phyloP scores from a whole-genome alignment of 92 coral and sea anemone species.

The Actinernus sp. region DNA sequence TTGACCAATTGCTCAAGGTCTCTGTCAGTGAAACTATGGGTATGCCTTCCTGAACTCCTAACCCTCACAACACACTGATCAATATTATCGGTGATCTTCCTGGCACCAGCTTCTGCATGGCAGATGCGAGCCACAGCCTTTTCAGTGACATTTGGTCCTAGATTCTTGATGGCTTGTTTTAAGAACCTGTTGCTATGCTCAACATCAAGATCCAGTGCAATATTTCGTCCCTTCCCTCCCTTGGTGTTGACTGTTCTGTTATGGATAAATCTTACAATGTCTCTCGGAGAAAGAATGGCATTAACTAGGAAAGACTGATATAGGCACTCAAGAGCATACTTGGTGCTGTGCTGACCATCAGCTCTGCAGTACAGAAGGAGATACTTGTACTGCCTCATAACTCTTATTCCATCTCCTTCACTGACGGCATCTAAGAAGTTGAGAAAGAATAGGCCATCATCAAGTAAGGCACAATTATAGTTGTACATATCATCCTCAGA shows the following conservation, averaged over 20 bases:
- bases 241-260: no score
- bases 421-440: neutral
- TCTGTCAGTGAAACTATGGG: neutral
- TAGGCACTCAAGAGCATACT: neutral
- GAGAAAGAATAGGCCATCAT: conserved; percentile 21
- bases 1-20: neutral
- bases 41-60: conserved; percentile 19
- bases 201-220: no score
- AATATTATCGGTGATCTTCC: neutral
- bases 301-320: neutral
- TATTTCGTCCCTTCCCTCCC: no score
- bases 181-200: conserved; percentile 22
- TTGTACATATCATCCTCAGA: conserved; percentile 17
- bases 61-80: conserved; percentile 2
- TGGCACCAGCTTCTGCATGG: conserved; percentile 17
- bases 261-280: no score
- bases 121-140: conserved; percentile 17
- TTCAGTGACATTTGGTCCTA: conserved; percentile 1
- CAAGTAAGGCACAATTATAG: conserved; percentile 22
- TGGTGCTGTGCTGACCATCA: neutral
- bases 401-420: no score
- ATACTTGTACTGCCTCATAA: no score
- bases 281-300: no score
- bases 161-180: conserved; percentile 30
- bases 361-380: neutral